These are phyloP conservation scores for Agriotes lineatus DNA, from an alignment of 2,888 invertebrate genomes.

Conservation along the genomic window DNA sequence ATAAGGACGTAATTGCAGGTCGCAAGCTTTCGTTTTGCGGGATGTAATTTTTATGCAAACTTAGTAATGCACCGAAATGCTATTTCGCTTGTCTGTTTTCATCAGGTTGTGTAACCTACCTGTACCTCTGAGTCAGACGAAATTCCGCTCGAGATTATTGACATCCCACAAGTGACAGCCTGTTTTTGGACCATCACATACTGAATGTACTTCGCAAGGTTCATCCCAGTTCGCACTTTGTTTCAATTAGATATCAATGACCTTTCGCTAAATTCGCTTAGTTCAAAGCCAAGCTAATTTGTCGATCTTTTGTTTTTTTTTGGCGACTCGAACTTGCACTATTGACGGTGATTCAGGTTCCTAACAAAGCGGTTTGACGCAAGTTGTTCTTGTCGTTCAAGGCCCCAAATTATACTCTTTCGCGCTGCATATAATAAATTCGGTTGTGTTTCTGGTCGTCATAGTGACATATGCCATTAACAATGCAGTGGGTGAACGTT, in stretches of 20 bases:
- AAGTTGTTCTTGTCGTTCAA: neutral
- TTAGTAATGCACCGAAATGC: too few species aligned
- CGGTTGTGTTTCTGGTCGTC: neutral
- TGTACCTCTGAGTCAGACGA: neutral
- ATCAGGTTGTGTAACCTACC: too few species aligned
- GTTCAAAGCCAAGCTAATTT: neutral
- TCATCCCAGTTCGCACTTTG: neutral
- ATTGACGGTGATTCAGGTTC: neutral
- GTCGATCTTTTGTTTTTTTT: neutral
- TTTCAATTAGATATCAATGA: slow-evolving; percentile 3
- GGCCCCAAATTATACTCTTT: neutral
- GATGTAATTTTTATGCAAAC: too few species aligned
- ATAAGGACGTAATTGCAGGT: too few species aligned
- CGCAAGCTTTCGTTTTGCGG: too few species aligned
- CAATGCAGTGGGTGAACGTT: too few species aligned
- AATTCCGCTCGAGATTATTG: too few species aligned
- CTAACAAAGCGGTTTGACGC: slow-evolving; percentile 5
- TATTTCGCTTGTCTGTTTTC: too few species aligned
- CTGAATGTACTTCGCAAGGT: slow-evolving; percentile 4
- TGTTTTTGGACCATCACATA: slow-evolving; percentile 5
- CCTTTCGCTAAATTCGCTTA: slow-evolving; percentile 6
- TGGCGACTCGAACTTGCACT: neutral
- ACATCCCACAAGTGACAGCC: neutral
- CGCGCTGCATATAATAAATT: neutral
- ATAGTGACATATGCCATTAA: too few species aligned